Conservation (phyloP, 2,888 invertebrate species). For the Muscina levida region DNA sequence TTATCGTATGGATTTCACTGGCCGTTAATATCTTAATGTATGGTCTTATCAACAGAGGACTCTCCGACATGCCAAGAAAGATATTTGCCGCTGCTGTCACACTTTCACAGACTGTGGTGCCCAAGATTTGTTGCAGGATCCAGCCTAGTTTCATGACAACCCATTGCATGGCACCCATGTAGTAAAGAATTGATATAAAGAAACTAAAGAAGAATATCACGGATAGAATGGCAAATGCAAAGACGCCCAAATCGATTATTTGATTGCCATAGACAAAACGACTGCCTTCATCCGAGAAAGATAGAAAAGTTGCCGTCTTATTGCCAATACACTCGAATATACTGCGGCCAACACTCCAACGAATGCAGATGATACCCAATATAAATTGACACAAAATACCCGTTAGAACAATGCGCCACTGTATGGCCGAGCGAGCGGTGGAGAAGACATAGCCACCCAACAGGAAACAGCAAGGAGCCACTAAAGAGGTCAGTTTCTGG, state of each 20-base stretch:
- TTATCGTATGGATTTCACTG: constrained; percentile 95
- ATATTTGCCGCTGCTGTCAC: constrained; percentile 95
- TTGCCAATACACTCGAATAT: constrained; percentile 84
- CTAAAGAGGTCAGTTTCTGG: constrained; percentile 85
- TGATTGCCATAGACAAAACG: constrained; percentile 90
- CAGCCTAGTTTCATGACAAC: constrained; percentile 90
- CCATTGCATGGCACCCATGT: constrained; percentile 93
- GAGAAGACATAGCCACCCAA: constrained; percentile 84
- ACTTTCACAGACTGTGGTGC: constrained; percentile 96
- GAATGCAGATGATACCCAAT: constrained; percentile 91
- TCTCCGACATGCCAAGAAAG: constrained; percentile 96
- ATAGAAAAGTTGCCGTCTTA: constrained; percentile 87
- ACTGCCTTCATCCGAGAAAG: constrained; percentile 89
- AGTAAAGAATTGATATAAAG: constrained; percentile 93
- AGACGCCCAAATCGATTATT: constrained; percentile 84
- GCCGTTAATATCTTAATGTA: constrained; percentile 90
- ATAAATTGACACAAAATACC: constrained; percentile 92
- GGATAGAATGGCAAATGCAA: constrained; percentile 94
- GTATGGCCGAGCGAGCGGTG: constrained; percentile 83
- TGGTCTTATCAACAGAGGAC: constrained; percentile 92
- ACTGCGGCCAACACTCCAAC: constrained; percentile 89
- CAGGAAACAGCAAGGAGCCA: constrained; percentile 85
- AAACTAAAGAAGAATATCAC: constrained; percentile 97
- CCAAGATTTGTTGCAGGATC: constrained; percentile 86
- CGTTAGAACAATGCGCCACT: constrained; percentile 89